Evolutionary conservation across 2,113 vertebrate genomes (phyloP).

Genomic region (Willisornis vidua): DNA sequence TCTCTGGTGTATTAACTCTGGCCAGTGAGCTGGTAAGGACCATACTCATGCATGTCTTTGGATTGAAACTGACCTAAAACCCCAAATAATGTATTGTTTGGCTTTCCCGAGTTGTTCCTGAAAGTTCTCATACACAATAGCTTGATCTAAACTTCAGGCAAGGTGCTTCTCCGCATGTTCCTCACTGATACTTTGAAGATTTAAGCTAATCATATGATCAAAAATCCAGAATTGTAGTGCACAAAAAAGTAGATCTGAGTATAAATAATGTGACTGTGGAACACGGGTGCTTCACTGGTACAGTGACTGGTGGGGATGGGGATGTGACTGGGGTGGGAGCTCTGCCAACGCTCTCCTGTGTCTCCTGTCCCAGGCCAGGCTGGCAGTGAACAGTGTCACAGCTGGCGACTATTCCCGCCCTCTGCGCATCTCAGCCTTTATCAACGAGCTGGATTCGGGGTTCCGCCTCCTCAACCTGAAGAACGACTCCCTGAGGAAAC

Average conservation of each 20-base stretch:
- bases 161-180: not conserved
- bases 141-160: not conserved
- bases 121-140: not conserved
- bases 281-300: not conserved
- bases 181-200: not conserved
- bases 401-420: slow-evolving; percentile 93
- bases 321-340: not conserved
- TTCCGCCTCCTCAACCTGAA: slow-evolving; percentile 98
- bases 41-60: not conserved
- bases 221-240: not conserved
- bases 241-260: not conserved
- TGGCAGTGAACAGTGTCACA: slow-evolving; percentile 97
- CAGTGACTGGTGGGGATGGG: not conserved
- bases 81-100: not conserved
- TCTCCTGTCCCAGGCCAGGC: slow-evolving; percentile 77
- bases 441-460: slow-evolving; percentile 96
- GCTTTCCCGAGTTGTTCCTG: not conserved
- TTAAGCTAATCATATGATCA: not conserved
- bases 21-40: slow-evolving; percentile 94
- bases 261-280: not conserved
- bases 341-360: not conserved
- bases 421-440: slow-evolving; percentile 93
- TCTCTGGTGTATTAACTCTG: slow-evolving; percentile 92
- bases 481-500: slow-evolving; percentile 95
- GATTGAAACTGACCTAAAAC: not conserved